phyloP scores from a whole-genome alignment of 2,888 invertebrate species.

The Drosophila fungiperda region DNA sequence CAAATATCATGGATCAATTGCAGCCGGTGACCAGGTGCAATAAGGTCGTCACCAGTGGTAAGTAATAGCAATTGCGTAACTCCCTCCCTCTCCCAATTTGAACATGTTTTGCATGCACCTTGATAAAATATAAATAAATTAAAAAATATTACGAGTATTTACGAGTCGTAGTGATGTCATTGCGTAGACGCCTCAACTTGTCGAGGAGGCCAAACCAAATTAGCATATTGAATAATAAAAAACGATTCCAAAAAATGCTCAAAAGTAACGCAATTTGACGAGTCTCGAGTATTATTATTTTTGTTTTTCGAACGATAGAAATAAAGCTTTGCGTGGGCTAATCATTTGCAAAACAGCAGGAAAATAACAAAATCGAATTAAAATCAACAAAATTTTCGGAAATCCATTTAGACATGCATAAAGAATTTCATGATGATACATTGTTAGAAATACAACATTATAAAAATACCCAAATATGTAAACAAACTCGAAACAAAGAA shows the following conservation, averaged over 20 bases:
- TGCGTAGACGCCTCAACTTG: constrained; percentile 28
- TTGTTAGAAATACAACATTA: constrained; percentile 13
- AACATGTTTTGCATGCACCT: constrained; percentile 35
- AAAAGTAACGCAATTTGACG: constrained; percentile 14
- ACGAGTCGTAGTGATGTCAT: constrained; percentile 72
- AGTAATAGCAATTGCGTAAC: constrained; percentile 45
- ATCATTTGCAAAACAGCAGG: constrained; percentile 14
- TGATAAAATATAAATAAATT: constrained; percentile 19
- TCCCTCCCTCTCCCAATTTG: not conserved
- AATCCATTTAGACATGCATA: not conserved
- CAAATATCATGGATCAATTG: constrained; percentile 71
- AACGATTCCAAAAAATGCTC: constrained; percentile 22
- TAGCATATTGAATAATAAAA: constrained; percentile 53
- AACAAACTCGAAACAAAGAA: not conserved
- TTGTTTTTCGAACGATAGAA: constrained; percentile 9
- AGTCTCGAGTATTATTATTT: constrained; percentile 2
- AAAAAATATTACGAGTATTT: constrained; percentile 21
- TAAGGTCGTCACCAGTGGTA: constrained; percentile 82
- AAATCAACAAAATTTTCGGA: constrained; percentile 6
- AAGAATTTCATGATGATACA: constrained; percentile 5
- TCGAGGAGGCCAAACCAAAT: constrained; percentile 54
- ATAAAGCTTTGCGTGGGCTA: constrained; percentile 49
- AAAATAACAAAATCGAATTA: not conserved
- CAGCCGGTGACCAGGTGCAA: constrained; percentile 83
- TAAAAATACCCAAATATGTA: not conserved